Conservation (phyloP, 1,140 invertebrate species). For the Drosophila busckii region DNA sequence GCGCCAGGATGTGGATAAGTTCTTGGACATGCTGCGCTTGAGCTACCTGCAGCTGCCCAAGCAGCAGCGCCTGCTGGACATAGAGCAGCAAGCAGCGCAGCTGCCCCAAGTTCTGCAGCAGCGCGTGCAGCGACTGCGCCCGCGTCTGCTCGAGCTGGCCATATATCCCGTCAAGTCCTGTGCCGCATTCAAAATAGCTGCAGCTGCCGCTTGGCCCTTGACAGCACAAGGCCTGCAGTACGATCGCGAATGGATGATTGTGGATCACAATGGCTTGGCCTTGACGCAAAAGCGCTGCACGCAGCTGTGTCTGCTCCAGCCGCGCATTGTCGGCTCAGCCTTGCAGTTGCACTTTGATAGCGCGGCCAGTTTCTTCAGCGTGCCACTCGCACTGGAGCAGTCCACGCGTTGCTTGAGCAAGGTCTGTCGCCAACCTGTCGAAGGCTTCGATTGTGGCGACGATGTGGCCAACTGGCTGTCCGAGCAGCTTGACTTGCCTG, state of each 20-base stretch:
- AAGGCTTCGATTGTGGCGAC: slow-evolving; percentile 90
- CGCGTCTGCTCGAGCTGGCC: slow-evolving; percentile 83
- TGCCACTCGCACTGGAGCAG: slow-evolving; percentile 40
- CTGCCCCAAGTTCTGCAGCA: slow-evolving; percentile 48
- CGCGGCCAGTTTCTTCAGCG: slow-evolving; percentile 5
- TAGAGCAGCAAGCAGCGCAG: slow-evolving; percentile 33
- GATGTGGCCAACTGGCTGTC: slow-evolving; percentile 88
- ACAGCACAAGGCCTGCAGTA: slow-evolving; percentile 88
- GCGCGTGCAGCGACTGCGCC: slow-evolving; percentile 35
- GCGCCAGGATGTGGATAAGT: slow-evolving; percentile 84
- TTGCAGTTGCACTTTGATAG: slow-evolving; percentile 84
- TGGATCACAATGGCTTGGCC: slow-evolving; percentile 87
- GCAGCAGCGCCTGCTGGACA: slow-evolving; percentile 39
- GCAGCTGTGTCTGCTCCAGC: slow-evolving; percentile 89
- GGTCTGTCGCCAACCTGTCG: slow-evolving; percentile 91
- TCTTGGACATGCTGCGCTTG: slow-evolving; percentile 86
- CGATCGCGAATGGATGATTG: slow-evolving; percentile 96
- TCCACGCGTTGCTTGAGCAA: slow-evolving; percentile 84
- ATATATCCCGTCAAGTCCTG: slow-evolving; percentile 98
- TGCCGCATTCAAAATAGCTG: slow-evolving; percentile 84
- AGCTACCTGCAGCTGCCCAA: slow-evolving; percentile 79
- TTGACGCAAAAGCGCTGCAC: slow-evolving; percentile 93
- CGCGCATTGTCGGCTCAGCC: slow-evolving; percentile 82
- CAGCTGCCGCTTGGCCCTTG: slow-evolving; percentile 83
- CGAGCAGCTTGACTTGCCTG: slow-evolving; percentile 82